Conservation (phyloP, 1,140 invertebrate species). For the Agrilus planipennis region DNA sequence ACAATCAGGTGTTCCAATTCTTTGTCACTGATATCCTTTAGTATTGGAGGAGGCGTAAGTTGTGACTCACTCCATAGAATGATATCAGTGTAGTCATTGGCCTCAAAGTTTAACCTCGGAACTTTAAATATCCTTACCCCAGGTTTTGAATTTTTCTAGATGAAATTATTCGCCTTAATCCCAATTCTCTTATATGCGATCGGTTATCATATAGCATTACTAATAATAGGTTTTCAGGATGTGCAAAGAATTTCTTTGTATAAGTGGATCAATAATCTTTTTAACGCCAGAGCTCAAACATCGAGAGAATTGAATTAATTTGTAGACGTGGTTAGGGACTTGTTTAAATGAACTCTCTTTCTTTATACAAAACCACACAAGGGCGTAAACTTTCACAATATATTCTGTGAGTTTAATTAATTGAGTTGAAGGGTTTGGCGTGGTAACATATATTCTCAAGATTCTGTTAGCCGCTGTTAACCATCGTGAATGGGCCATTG, state of each 20-base stretch:
- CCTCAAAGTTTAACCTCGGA: slow-evolving; percentile 14
- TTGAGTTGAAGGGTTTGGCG: slow-evolving; percentile 11
- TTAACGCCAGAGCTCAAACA: slow-evolving; percentile 2
- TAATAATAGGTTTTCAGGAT: slow-evolving; percentile 29
- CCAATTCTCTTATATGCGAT: slow-evolving; percentile 21
- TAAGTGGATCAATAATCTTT: slow-evolving; percentile 6
- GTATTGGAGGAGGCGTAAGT: neutral
- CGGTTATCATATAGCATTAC: slow-evolving; percentile 23
- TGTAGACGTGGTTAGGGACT: slow-evolving; percentile 4
- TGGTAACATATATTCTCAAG: slow-evolving; percentile 19
- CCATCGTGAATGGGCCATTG: slow-evolving; percentile 27
- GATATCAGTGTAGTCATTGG: slow-evolving; percentile 1
- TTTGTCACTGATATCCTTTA: neutral
- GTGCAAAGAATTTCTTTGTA: slow-evolving; percentile 19
- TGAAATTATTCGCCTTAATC: slow-evolving; percentile 17
- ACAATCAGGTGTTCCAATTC: neutral
- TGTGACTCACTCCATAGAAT: neutral
- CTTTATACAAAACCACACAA: slow-evolving; percentile 29
- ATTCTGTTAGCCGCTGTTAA: slow-evolving; percentile 26
- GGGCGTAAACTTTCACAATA: slow-evolving; percentile 28
- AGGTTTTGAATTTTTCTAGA: slow-evolving; percentile 6
- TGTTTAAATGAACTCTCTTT: slow-evolving; percentile 13
- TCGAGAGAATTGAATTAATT: slow-evolving; percentile 10
- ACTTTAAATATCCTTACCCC: slow-evolving; percentile 7
- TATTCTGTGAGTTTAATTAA: slow-evolving; percentile 9